Base-by-base conservation (phyloP, 2,888 invertebrate genomes). In the Lingula anatina region DNA sequence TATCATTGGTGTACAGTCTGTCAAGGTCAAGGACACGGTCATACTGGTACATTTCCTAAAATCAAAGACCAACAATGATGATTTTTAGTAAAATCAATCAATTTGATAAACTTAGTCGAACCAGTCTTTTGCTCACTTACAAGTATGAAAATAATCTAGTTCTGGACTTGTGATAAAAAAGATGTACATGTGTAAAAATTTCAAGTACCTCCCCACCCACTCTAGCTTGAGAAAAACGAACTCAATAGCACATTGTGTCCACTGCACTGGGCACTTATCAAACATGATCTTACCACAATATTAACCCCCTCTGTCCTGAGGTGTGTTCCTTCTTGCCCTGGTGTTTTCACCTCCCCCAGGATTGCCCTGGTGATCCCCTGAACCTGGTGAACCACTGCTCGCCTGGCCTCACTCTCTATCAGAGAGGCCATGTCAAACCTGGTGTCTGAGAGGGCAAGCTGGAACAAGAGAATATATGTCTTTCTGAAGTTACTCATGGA, bases 251-350 rank as follows among this genome's bases (percentile, higher is more conserved):
- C n/a, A n/a, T n/a, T n/a, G n/a, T n/a, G n/a, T n/a, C n/a, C n/a
- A n/a, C n/a, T n/a, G n/a, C n/a, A n/a, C n/a, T n/a, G n/a, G n/a
- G n/a, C n/a, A n/a, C n/a, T n/a, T n/a, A n/a, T n/a, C n/a, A n/a
- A n/a, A n/a, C n/a, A n/a, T n/a, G n/a, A n/a, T 43, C 60, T 54
- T 55, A 84, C 85, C 44, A 84, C 80, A 48, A 97, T 86, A 70
- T 97, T 97, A 44, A 96, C 88, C 3, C 97, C 99, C 69, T 99
- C 97, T 0, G 97, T 97, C 77, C 90, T 90, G 1, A 99, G 80
- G 27, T 64, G 61, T 26, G 49, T 41, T 18, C 62, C 64, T 20
- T 59, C 46, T 18, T 60, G 47, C 26, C 64, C 67, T 52, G 40
- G 53, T 43, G 59, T 55, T 26, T 69, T 67, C 41, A 75, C 73